A percentile compares a stretch with the other conserved stretches of the same genome.
Evolutionary conservation across 2,888 invertebrate species (phyloP).

Genomic region (Lycophotia porphyrea): DNA sequence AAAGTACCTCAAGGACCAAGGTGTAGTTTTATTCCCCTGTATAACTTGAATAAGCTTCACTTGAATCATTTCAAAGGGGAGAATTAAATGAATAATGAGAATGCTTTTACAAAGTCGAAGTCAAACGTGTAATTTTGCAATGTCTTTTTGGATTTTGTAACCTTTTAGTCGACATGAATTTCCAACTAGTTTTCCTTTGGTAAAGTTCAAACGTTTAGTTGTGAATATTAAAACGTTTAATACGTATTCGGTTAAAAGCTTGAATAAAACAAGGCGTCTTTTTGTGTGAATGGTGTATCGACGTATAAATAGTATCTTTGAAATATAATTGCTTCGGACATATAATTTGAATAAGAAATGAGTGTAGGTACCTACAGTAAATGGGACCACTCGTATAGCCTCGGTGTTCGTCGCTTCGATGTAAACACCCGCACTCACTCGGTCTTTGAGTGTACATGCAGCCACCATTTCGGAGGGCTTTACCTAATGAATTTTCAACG

Average conservation of each 20-base stretch:
- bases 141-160: conserved; percentile 37
- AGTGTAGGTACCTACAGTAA: no score
- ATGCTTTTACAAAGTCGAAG: conserved; percentile 42
- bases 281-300: conserved; percentile 1
- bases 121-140: conserved; percentile 35
- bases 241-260: conserved; percentile 31
- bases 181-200: conserved; percentile 46
- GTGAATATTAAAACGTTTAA: conserved; percentile 37
- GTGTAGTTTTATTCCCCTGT: conserved; percentile 38
- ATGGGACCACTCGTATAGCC: no score
- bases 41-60: conserved; percentile 23
- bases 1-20: conserved; percentile 7
- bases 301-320: neutral
- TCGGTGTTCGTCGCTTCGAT: no score
- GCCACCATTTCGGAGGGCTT: no score
- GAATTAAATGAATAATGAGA: conserved; percentile 54
- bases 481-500: no score
- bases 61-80: conserved; percentile 44
- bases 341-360: neutral
- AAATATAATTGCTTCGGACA: conserved; percentile 2
- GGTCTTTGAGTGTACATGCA: no score
- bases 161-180: conserved; percentile 40
- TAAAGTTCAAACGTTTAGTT: conserved; percentile 40
- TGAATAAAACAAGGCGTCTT: conserved; percentile 14
- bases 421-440: no score